Evolutionary conservation across 1,140 invertebrate genomes (phyloP), one percentile per base, ranked within the genome.

Genomic region (Penaeus chinensis): DNA sequence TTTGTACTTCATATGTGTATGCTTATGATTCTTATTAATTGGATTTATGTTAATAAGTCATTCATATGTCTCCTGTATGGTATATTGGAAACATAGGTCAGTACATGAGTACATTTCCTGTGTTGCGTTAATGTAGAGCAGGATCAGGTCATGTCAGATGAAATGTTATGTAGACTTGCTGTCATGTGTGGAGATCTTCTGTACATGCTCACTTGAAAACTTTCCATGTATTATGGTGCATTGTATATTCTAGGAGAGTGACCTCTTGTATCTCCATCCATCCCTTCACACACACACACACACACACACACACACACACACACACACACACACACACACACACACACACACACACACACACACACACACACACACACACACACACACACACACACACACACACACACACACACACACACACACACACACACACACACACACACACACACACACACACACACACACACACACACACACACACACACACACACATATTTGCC

Each of bases 1-100:
- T 85, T 85, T 85, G 84, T 85, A 85, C 83, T 77, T 84, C 69
- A 84, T 42, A 81, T 79, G 27, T 61, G 77, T 79, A 79, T 54
- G 77, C 77, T 79, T 79, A 79, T 79, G 47, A 79, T 79, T 60
- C 77, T 60, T 24, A 79, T 79, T 61, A 60, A 61, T 61, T 61
- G 77, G 77, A 60, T 79, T 79, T 54, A 54, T 79, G 47, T 79
- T 78, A 60, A 79, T 16, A 79, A 79, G 47, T 79, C 47, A 61
- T 47, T 60, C 22, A 79, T 37, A 61, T 20, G 77, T 60, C n/a
- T 79, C 61, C 27, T 61, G 10, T 47, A 54, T 54, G 54, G 76
- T 77, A 11, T 61, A 37, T 79, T 47, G 77, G 47, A 60, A 60
- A 79, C 22, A 47, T 24, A 60, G 61, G 61, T 60, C 54, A 24